phyloP scores from a whole-genome alignment of 2,888 invertebrate genomes.

The Mycalesis mineus region DNA sequence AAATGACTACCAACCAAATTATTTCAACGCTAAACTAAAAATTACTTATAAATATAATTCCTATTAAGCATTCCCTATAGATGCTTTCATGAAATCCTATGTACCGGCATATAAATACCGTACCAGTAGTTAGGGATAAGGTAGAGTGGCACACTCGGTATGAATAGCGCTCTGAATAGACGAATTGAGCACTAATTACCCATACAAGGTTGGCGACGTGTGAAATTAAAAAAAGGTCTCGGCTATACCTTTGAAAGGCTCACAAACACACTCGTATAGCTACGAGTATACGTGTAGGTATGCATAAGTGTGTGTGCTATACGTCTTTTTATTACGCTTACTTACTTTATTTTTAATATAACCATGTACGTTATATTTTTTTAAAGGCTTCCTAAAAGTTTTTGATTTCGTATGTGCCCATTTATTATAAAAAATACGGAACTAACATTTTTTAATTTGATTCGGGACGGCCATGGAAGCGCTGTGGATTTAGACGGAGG shows the following conservation, averaged over 20 bases:
- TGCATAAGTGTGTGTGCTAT: no score
- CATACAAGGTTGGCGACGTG: constrained; percentile 64
- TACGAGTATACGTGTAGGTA: neutral
- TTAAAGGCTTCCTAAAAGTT: no score
- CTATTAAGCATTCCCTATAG: neutral
- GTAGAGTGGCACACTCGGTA: constrained; percentile 53
- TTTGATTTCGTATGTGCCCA: no score
- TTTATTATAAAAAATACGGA: no score
- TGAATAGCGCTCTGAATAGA: constrained; percentile 62
- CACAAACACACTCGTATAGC: constrained; percentile 10
- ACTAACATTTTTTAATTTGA: no score
- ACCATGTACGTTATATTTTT: no score
- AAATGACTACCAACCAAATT: no score
- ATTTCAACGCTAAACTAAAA: no score
- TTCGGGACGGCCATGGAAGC: no score
- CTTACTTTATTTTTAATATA: neutral
- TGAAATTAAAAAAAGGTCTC: constrained; percentile 70
- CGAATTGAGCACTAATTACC: constrained; percentile 75
- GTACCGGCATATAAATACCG: constrained; percentile 13
- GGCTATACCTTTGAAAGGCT: constrained; percentile 29
- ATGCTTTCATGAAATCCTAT: constrained; percentile 15
- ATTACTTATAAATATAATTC: no score
- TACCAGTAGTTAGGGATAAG: constrained; percentile 31
- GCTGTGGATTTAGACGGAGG: no score
- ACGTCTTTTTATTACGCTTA: neutral